Base-by-base conservation (phyloP, 2,888 invertebrate genomes). In the Trichacis sp. region DNA sequence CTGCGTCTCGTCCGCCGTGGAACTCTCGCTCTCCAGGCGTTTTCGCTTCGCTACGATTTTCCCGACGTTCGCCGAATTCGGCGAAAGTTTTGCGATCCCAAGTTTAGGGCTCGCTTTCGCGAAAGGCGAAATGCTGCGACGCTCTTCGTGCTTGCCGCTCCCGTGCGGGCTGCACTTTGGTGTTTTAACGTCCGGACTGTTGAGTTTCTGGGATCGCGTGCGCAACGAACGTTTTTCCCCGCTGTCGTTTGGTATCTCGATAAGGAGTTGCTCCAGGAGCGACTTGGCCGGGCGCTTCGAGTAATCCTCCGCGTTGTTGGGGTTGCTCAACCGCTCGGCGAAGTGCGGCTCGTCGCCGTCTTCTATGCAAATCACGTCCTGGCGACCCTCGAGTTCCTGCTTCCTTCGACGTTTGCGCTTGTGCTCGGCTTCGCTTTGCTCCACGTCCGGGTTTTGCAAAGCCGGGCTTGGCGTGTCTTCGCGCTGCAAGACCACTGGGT, bases 11-110 rank as follows among this genome's bases (percentile, higher is more conserved):
- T 89, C 88, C 76, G 90, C 90, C 66, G 87, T 87, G 40, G 89
- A 91, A 82, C 92, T 91, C 75, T 93, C 94, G 0, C 93, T 93
- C 78, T 93, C 94, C 77, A 92, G 90, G 46, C 93, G 88, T 81
- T 92, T 92, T 60, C 94, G 88, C 80, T 94, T 93, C 14, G 85
- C 86, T 14, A 12, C 5, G 15, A 85, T 81, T 68, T 74, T 82
- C 40, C 65, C 69, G 56, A 69, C 73, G 58, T 73, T 82, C 2
- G 77, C 74, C 56, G 79, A 69, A 38, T 80, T 81, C 20, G 78
- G 79, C 60, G 73, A 77, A 33, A 75, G 69, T 50, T 77, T 78
- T 3, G 79, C 76, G 2, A 71, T 70, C 36, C 73, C 74, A 52
- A 83, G 46, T 49, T 85, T 85, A 12, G 84, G 81, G 83, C 73